Evolutionary conservation across 1,140 invertebrate species (phyloP).

Genomic region (Megathymus violae): DNA sequence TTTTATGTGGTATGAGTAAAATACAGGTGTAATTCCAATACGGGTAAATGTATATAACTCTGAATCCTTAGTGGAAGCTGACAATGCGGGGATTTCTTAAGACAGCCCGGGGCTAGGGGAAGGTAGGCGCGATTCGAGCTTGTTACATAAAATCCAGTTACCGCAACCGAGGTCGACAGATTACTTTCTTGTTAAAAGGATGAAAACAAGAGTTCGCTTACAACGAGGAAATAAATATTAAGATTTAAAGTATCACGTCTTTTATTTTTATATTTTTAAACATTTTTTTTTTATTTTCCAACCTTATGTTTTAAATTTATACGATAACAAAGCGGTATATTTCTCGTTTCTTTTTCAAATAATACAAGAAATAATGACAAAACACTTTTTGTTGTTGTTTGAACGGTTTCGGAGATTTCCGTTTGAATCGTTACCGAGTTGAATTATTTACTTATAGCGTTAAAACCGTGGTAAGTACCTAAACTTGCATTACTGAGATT

Average conservation of each 20-base stretch:
- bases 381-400: no score
- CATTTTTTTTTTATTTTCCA: no score
- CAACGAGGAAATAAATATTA: conserved; percentile 69
- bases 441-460: no score
- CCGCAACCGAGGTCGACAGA: conserved; percentile 75
- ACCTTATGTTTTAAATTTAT: no score
- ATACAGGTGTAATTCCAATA: conserved; percentile 76
- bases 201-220: conserved; percentile 76
- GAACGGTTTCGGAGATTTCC: no score
- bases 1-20: conserved; percentile 75
- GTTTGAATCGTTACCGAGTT: no score
- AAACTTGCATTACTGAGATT: no score
- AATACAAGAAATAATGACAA: no score
- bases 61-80: conserved; percentile 73
- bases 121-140: conserved; percentile 78
- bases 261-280: conserved; percentile 1
- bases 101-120: conserved; percentile 74
- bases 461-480: no score
- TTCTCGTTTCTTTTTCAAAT: no score
- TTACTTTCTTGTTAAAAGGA: conserved; percentile 82
- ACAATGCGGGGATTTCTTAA: conserved; percentile 74
- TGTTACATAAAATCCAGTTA: conserved; percentile 83
- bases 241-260: conserved; percentile 47
- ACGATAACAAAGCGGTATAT: no score
- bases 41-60: conserved; percentile 75